phyloP scores from a whole-genome alignment of 2,888 invertebrate species.

The Seira sanloemensis region DNA sequence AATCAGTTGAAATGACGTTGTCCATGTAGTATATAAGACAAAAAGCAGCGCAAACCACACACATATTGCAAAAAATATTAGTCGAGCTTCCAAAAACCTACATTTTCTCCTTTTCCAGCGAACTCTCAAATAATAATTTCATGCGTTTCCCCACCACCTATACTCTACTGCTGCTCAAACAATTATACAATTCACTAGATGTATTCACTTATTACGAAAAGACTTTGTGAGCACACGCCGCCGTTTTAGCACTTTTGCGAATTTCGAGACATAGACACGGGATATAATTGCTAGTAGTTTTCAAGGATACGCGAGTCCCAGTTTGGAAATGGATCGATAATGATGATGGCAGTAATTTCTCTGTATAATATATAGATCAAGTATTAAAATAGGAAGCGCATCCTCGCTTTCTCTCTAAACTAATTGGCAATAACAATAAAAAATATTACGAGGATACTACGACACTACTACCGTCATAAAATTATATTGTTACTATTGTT shows the following conservation, averaged over 20 bases:
- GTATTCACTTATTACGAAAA: neutral
- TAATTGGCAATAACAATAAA: too few relatives aligned
- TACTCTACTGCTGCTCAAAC: neutral
- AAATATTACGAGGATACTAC: too few relatives aligned
- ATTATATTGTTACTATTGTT: too few relatives aligned
- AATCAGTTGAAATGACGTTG: constrained; percentile 1
- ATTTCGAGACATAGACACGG: neutral
- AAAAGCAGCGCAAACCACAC: neutral
- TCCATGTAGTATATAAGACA: neutral
- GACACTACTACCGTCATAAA: too few relatives aligned
- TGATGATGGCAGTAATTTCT: too few relatives aligned
- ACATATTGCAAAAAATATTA: too few relatives aligned
- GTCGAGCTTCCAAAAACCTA: neutral
- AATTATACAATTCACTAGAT: neutral
- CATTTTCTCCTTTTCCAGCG: neutral
- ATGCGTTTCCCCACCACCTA: neutral
- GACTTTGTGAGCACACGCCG: too few relatives aligned
- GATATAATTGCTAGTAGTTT: neutral
- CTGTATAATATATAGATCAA: too few relatives aligned
- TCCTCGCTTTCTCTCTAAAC: too few relatives aligned
- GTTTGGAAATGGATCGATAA: too few relatives aligned
- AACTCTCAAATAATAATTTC: neutral
- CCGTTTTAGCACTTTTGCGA: neutral
- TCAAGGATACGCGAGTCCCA: neutral
- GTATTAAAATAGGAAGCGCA: too few relatives aligned